Base-by-base conservation (phyloP, 2,797 vertebrate species). In the Anniella stebbinsi region DNA sequence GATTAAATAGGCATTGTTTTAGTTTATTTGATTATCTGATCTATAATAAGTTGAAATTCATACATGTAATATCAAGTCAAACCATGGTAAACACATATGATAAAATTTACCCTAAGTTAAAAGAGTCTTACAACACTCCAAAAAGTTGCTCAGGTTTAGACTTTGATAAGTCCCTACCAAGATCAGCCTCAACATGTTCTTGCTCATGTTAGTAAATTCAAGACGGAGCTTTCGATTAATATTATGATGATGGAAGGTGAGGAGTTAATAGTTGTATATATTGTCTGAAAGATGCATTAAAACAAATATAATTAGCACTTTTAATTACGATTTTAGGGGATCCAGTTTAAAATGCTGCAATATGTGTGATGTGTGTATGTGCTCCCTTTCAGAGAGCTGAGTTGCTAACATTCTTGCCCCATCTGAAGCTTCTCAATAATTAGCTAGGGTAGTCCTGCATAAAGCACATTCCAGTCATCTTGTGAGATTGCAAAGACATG, bases 1-100 rank as follows among this genome's bases (percentile, higher is more conserved):
- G 85, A 92, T 84, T 67, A 70, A 87, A 54, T 69, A 93, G 87
- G 51, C 3, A 21, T 9, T 4, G 25, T 9, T 80, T 63, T 45
- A 25, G 33, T n/a, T n/a, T 84, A 21, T 51, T 48, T 36, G 9
- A n/a, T 45, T 51, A 23, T 25, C 30, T 54, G 69, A 23, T 36
- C n/a, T 11, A 54, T 33, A 36, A 11, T 38, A 73, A 85, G 9
- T 21, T 73, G 54, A 48, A 57, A 73, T 85, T 11, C n/a, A n/a
- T 9, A 73, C 21, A 13, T 85, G 48, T 48, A 63, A 60, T 63
- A 63, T 80, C 8, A 36, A 69, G 28, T 41, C 28, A 33, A 84
- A 81, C 30, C 33, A 18, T 54, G 4, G 11, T 80, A 54, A 81
- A 63, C 15, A 25, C 36, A 33, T 41, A n/a, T 48, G 10, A 60